Conservation (phyloP, 2,113 vertebrate species). For the Esox niger region DNA sequence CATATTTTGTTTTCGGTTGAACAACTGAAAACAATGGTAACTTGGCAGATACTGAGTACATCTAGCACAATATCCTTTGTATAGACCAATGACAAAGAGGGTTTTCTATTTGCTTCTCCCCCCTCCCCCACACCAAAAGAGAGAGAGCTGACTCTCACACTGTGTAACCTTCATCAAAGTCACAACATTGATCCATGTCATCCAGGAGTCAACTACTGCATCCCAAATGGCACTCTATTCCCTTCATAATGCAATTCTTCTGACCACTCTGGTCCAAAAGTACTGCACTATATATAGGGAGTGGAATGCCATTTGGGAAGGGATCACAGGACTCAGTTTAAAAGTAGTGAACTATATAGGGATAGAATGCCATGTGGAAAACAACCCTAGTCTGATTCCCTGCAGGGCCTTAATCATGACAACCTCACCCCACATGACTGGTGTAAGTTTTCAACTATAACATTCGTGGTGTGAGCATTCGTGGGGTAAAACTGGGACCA, state of each 20-base stretch:
- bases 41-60: background rate
- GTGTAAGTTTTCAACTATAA: constrained; percentile 23
- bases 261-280: no score
- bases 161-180: constrained; percentile 11
- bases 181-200: constrained; percentile 25
- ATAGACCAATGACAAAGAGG: no score
- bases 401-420: constrained; percentile 4
- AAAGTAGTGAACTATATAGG: no score
- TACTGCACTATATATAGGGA: no score
- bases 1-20: background rate
- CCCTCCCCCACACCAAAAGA: background rate
- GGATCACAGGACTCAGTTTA: no score
- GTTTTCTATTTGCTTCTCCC: no score
- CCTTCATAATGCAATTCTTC: no score
- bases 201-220: background rate
- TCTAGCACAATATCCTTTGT: background rate
- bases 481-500: constrained; percentile 31
- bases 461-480: constrained; percentile 30
- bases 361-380: no score
- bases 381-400: no score
- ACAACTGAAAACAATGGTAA: background rate
- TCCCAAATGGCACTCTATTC: no score
- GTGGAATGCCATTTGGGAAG: no score
- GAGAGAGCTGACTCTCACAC: constrained; percentile 9
- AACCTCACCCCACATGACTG: constrained; percentile 2